Conservation (phyloP, 2,888 invertebrate species). For the Eledona agricola region DNA sequence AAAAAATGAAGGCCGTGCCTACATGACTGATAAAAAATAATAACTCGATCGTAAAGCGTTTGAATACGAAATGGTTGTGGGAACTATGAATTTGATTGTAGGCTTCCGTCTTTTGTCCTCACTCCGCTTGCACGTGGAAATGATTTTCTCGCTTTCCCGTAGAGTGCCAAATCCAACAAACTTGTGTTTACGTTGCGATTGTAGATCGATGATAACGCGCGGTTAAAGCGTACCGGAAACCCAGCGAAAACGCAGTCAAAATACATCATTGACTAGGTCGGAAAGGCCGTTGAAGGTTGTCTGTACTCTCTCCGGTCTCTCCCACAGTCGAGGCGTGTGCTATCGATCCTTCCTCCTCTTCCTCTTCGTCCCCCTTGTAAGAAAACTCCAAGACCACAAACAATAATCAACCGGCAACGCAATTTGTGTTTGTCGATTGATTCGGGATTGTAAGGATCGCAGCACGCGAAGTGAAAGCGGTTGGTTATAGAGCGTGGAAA, state of each 20-base stretch:
- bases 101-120: too few species aligned
- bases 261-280: constrained; percentile 30
- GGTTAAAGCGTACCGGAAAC: neutral
- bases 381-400: constrained; percentile 4
- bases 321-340: constrained; percentile 23
- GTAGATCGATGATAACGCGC: neutral
- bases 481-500: constrained; percentile 11
- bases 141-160: too few species aligned
- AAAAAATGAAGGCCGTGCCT: too few species aligned
- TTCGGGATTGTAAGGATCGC: constrained; percentile 1
- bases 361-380: constrained; percentile 6
- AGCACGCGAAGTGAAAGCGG: constrained; percentile 5
- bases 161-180: constrained; percentile 6
- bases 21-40: too few species aligned
- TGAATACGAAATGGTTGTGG: too few species aligned
- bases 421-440: neutral
- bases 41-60: too few species aligned
- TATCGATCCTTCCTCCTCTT: constrained; percentile 30
- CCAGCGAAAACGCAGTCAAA: constrained; percentile 18
- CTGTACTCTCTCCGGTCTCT: constrained; percentile 13
- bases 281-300: constrained; percentile 38
- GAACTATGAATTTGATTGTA: too few species aligned
- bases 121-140: too few species aligned
- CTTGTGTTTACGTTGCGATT: neutral
- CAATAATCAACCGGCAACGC: constrained; percentile 5